These are phyloP conservation scores for Ramphastos sulfuratus DNA, from an alignment of 2,113 vertebrate species.

Conservation along the genomic window DNA sequence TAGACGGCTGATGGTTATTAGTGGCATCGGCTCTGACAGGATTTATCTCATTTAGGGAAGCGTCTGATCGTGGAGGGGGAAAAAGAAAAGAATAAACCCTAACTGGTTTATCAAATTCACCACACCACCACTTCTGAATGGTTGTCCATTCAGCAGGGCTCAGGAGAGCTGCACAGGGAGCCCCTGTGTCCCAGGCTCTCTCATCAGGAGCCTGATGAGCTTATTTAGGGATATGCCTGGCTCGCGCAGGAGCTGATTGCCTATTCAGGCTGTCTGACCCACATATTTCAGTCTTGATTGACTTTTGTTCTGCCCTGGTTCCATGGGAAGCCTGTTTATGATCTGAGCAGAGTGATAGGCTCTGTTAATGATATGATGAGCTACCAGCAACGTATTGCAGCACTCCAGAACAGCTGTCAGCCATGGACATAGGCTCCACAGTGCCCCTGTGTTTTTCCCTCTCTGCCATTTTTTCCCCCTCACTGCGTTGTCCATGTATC, in stretches of 20 bases:
- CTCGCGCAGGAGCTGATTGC: constrained; percentile 31
- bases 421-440: not conserved
- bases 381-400: not conserved
- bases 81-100: not conserved
- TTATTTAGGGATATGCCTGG: constrained; percentile 13
- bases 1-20: constrained; percentile 71
- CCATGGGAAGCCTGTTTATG: not conserved
- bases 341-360: not conserved
- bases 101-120: constrained; percentile 49
- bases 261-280: constrained; percentile 40
- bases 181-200: not conserved
- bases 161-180: not conserved
- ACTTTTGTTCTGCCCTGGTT: constrained; percentile 24
- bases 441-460: not conserved
- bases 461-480: not conserved
- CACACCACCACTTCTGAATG: not conserved
- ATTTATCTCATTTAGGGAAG: constrained; percentile 64
- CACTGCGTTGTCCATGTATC: not conserved
- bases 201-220: constrained; percentile 7
- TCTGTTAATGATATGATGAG: not conserved
- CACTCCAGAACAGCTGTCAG: not conserved
- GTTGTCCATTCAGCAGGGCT: not conserved
- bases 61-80: not conserved
- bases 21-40: constrained; percentile 67
- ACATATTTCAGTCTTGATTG: constrained; percentile 28